Percentiles rank a stretch among this genome's conserved stretches.
Evolutionary conservation across 1,140 invertebrate genomes (phyloP).

Genomic region (Epicauta chinensis): DNA sequence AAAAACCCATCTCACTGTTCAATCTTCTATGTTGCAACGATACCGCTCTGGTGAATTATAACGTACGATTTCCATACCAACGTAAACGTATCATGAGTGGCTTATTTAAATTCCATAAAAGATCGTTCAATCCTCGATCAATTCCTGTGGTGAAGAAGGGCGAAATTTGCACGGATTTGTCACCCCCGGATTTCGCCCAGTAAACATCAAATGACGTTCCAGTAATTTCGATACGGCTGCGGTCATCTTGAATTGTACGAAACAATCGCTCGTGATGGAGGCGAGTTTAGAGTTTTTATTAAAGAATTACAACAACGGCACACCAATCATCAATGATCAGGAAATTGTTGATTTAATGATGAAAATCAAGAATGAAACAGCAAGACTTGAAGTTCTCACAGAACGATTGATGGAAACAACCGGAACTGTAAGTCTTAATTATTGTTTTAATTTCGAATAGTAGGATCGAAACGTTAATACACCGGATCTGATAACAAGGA

Average conservation of each 20-base stretch:
- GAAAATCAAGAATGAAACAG: neutral
- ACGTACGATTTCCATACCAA: conserved; percentile 42
- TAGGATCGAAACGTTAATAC: conserved; percentile 1
- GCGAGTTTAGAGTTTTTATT: conserved; percentile 30
- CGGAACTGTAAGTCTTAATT: neutral
- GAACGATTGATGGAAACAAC: neutral
- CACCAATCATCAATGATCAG: neutral
- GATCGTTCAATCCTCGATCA: conserved; percentile 31
- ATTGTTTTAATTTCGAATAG: neutral
- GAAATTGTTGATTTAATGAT: neutral
- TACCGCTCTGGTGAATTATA: conserved; percentile 37
- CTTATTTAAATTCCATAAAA: conserved; percentile 41
- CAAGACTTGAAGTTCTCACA: neutral
- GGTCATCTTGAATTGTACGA: conserved; percentile 25
- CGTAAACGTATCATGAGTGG: conserved; percentile 42
- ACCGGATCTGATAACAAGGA: conserved; percentile 2
- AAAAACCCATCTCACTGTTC: conserved; percentile 39
- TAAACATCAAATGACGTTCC: neutral
- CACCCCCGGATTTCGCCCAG: neutral
- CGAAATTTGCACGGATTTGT: conserved; percentile 24
- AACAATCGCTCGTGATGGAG: conserved; percentile 35
- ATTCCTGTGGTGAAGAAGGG: conserved; percentile 24
- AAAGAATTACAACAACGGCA: conserved; percentile 1
- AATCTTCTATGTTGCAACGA: conserved; percentile 44
- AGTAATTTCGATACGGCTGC: conserved; percentile 34